phyloP scores from a whole-genome alignment of 2,113 vertebrate species.

The Bos javanicus region DNA sequence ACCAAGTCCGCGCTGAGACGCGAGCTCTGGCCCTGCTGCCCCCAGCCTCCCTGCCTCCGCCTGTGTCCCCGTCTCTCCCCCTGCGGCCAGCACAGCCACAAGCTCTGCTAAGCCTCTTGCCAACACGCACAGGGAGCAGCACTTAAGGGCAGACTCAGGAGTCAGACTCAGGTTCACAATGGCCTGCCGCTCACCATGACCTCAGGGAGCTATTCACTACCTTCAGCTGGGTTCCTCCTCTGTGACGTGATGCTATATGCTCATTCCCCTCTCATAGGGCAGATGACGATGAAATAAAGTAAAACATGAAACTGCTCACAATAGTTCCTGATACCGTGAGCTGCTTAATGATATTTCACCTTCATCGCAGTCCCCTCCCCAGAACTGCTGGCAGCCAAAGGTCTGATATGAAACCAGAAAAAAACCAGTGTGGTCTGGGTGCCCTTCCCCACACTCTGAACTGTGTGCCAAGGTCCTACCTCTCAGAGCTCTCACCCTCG shows the following conservation, averaged over 20 bases:
- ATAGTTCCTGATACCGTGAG: not conserved
- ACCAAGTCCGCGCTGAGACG: fast-evolving
- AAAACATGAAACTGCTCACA: not conserved
- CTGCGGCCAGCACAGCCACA: fast-evolving
- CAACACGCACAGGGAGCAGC: fast-evolving
- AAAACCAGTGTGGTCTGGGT: fast-evolving
- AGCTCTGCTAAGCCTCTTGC: not conserved
- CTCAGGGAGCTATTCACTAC: fast-evolving
- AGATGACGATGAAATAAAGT: not conserved
- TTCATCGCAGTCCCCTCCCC: fast-evolving
- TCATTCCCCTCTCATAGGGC: fast-evolving
- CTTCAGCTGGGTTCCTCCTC: not conserved
- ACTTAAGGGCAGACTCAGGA: fast-evolving
- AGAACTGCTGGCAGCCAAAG: not conserved
- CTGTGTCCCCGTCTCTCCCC: not conserved
- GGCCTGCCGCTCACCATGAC: not conserved
- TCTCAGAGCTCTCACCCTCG: fast-evolving
- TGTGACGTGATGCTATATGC: not conserved
- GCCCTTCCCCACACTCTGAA: not conserved
- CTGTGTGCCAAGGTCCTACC: fast-evolving
- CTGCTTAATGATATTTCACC: not conserved
- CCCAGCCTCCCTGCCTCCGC: fast-evolving
- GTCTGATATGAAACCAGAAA: not conserved
- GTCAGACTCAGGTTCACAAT: fast-evolving
- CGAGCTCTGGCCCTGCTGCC: not conserved